phyloP scores from a whole-genome alignment of 2,113 vertebrate species.

The Sardina pilchardus region DNA sequence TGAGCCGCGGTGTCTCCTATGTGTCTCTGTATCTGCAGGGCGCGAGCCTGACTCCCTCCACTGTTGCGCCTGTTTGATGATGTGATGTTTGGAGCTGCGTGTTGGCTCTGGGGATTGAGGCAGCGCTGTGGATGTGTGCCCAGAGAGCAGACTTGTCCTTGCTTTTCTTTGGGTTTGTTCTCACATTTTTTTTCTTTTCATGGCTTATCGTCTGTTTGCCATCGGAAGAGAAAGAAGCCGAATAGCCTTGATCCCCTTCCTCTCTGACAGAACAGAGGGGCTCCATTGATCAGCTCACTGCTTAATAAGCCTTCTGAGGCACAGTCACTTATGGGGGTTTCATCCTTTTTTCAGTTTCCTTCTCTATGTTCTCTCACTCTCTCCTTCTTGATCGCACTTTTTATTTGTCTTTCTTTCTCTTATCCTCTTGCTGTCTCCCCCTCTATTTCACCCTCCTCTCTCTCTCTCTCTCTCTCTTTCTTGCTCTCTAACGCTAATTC shows the following conservation, averaged over 20 bases:
- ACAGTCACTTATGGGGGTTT: neutral
- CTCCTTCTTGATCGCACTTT: neutral
- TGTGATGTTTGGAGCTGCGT: neutral
- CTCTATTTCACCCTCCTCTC: neutral
- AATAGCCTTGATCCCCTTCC: neutral
- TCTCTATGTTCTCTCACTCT: neutral
- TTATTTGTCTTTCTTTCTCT: no score
- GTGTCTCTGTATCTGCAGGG: neutral
- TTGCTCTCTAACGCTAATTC: no score
- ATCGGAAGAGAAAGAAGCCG: neutral
- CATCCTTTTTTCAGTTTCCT: neutral
- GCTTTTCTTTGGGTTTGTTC: constrained; percentile 22
- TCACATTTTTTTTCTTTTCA: neutral
- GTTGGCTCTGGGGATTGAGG: neutral
- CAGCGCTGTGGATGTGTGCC: neutral
- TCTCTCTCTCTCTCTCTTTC: neutral
- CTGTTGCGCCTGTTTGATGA: neutral
- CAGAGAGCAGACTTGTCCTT: neutral
- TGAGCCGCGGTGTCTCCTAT: neutral
- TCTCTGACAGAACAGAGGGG: neutral
- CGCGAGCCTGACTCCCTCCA: neutral
- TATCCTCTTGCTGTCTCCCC: neutral
- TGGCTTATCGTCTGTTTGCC: neutral
- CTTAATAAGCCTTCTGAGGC: neutral
- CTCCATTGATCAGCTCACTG: neutral